Conservation (phyloP, 2,797 vertebrate genomes). For the Microtus agrestis region DNA sequence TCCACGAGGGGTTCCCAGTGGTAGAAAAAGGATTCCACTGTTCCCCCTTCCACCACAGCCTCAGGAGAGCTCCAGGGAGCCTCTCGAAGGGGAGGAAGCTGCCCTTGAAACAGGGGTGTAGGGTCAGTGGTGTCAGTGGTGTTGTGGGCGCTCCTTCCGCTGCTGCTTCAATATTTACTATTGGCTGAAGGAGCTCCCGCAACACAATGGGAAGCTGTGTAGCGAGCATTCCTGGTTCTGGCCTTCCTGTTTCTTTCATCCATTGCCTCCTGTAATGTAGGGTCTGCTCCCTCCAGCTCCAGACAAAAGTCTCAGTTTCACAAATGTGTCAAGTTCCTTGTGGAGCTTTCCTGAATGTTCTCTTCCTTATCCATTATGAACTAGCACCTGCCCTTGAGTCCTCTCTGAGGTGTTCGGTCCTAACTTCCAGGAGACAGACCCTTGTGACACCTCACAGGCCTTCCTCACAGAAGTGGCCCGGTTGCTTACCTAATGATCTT, state of each 20-base stretch:
- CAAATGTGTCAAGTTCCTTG: not conserved
- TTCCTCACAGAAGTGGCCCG: not conserved
- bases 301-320: not conserved
- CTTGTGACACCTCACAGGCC: not conserved
- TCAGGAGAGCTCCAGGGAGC: not conserved
- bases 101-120: not conserved
- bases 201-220: not conserved
- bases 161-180: too few relatives aligned
- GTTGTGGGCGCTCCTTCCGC: too few relatives aligned
- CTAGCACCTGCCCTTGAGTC: not conserved
- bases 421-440: not conserved
- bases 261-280: not conserved
- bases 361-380: not conserved
- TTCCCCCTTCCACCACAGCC: not conserved
- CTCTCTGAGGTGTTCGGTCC: not conserved
- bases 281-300: not conserved
- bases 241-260: not conserved
- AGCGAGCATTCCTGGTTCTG: not conserved
- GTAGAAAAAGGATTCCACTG: not conserved
- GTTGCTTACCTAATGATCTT: not conserved
- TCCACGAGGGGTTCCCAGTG: not conserved
- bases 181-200: too few relatives aligned
- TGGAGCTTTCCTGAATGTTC: not conserved
- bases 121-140: too few relatives aligned
- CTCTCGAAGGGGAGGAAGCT: not conserved